phyloP scores from a whole-genome alignment of 2,888 invertebrate species.

The Ormyrus labotus region DNA sequence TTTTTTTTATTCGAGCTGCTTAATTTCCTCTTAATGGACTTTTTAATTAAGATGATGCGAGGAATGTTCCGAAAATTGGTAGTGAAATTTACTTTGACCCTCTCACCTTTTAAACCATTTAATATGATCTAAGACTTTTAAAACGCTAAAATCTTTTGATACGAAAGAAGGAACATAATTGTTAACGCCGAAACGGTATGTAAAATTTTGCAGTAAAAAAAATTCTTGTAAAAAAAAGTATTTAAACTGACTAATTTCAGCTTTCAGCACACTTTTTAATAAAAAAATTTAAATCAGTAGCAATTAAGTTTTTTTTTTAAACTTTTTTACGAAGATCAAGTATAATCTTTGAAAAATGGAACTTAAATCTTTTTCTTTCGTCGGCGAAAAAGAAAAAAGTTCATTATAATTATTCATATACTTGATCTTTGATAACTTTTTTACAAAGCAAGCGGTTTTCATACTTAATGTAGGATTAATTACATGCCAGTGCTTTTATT shows the following conservation, averaged over 20 bases:
- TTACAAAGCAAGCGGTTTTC: slow-evolving; percentile 49
- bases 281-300: slow-evolving; percentile 20
- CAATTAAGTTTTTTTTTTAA: slow-evolving; percentile 10
- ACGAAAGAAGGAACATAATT: too few species aligned
- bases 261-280: slow-evolving; percentile 44
- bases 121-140: too few species aligned
- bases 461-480: slow-evolving; percentile 53
- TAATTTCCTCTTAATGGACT: too few species aligned
- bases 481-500: slow-evolving; percentile 53
- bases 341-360: slow-evolving; percentile 5
- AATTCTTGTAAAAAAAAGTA: not conserved
- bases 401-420: slow-evolving; percentile 37
- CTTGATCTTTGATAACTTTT: slow-evolving; percentile 43
- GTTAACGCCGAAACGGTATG: too few species aligned
- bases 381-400: not conserved
- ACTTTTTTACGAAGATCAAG: slow-evolving; percentile 23
- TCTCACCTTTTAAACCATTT: too few species aligned
- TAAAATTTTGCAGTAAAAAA: too few species aligned
- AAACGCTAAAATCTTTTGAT: too few species aligned
- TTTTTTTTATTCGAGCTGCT: too few species aligned
- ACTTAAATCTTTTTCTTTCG: slow-evolving; percentile 21
- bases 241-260: not conserved
- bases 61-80: too few species aligned
- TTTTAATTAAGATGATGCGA: too few species aligned
- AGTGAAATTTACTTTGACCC: too few species aligned